Base-by-base conservation (phyloP, 2,888 invertebrate genomes). In the Aphodius sticticus region DNA sequence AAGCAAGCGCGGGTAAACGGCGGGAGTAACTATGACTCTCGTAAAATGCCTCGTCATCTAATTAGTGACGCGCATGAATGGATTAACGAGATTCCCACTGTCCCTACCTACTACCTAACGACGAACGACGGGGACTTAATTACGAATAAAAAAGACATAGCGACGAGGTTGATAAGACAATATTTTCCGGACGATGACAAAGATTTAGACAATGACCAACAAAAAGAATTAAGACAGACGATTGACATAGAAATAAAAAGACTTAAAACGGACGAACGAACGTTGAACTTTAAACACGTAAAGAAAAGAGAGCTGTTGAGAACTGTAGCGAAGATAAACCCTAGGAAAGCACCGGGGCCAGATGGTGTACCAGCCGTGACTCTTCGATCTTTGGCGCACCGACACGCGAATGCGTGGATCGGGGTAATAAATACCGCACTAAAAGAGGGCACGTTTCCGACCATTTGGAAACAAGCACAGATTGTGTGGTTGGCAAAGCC, bases 81-180 rank as follows among this genome's bases (percentile, higher is more conserved):
- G n/a, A n/a, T n/a, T n/a, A n/a, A n/a, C n/a, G n/a, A n/a, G n/a
- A n/a, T n/a, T 90, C 88, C 89, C 88, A 88, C 90, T 90, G 90
- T 90, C 90, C 90, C 89, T 90, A 89, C 38, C 38, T 38, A 38
- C 38, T 38, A 6, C 12, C 5, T 70, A 6, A 16, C 5, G 7
- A 38, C 38, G 12, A 12, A 38, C 38, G 7, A 9, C 26, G 35
- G 6, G 16, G 9, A 16, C 5, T 5, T 26, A 72, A 16, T 35
- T n/a, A 16, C 16, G 16, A 35, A 35, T 6, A 26, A 35, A 35
- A 16, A 16, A 12, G 35, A 16, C 16, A 70, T 16, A 6, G 12
- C 12, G 70, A 38, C 6, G 7, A 12, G 12, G 12, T 6, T 6
- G 6, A 70, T 70, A 6, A 70, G 6, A 16, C n/a, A 70, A 70